phyloP scores from a whole-genome alignment of 2,888 invertebrate genomes.

The Amorpha juglandis region DNA sequence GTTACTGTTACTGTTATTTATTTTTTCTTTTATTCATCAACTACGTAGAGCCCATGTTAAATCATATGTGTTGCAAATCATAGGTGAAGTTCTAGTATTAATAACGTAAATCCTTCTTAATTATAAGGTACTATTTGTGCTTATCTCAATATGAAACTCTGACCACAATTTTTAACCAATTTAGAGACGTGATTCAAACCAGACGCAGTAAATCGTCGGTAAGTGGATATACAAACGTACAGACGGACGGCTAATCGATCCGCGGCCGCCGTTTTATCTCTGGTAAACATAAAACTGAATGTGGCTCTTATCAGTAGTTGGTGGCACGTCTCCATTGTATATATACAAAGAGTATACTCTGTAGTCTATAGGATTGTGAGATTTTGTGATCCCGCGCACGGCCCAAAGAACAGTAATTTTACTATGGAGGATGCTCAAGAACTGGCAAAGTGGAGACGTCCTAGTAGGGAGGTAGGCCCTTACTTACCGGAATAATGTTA shows the following conservation, averaged over 20 bases:
- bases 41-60: too few relatives aligned
- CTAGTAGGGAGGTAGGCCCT: too few relatives aligned
- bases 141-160: neutral
- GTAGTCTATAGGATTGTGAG: neutral
- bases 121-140: neutral
- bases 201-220: conserved; percentile 37
- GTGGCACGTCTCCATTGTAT: conserved; percentile 45
- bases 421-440: too few relatives aligned
- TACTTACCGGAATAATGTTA: too few relatives aligned
- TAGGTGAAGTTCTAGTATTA: too few relatives aligned
- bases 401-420: too few relatives aligned
- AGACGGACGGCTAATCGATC: conserved; percentile 63
- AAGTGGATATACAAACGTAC: conserved; percentile 54
- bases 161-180: conserved; percentile 18
- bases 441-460: too few relatives aligned
- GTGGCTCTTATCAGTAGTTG: conserved; percentile 59
- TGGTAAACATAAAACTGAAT: conserved; percentile 65
- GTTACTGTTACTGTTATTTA: too few relatives aligned
- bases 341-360: too few relatives aligned
- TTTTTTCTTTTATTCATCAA: too few relatives aligned
- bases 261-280: conserved; percentile 59
- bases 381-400: neutral
- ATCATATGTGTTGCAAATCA: too few relatives aligned
- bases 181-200: conserved; percentile 35
- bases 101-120: too few relatives aligned